Evolutionary conservation across 23 tunicate genomes (phyloP), one percentile per base, ranked within the genome.

Genomic region (Corella eumyota): DNA sequence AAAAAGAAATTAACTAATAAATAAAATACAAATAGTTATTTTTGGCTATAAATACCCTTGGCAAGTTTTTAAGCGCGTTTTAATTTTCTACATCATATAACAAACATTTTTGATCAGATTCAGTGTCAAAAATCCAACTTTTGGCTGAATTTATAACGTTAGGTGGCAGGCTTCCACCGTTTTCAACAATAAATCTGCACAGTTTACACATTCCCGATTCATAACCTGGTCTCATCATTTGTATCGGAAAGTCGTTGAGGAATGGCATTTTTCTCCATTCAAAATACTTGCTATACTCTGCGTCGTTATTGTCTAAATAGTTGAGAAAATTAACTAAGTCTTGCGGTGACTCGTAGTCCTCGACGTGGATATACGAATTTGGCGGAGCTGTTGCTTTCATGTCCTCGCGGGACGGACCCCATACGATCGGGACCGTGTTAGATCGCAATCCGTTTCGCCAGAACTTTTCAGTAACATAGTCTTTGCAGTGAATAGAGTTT

Each of bases 401-500:
- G 58, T 81, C 92, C 60, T 60, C 80, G 36, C 30, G 50, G 2
- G 75, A 65, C 7, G 92, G 82, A 4, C 92, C 92, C 80, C 80
- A 81, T 2, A 73, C 70, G 20, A 81, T 59, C 22, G 92, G 92
- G 19, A 81, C 74, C 23, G 60, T 40, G 38, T 78, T 68, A 0
- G 75, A 45, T 60, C 70, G 60, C 21, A 73, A 45, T 0, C 80
- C 80, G 31, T 72, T 72, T 30, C 65, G 47, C 74, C 79, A 81
- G 46, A 81, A 73, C 32, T 81, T 81, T 67, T 81, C 92, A 3
- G 92, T 81, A 20, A 81, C 24, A 52, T 81, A 81, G 34, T 81
- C 92, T 60, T 50, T 48, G 47, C 92, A 81, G 70, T 81, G 92
- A 65, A 65, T 66, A 4, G 92, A 67, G 45, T 81, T 81, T 60